phyloP scores from a whole-genome alignment of 2,113 vertebrate genomes.

The Madoqua kirkii region DNA sequence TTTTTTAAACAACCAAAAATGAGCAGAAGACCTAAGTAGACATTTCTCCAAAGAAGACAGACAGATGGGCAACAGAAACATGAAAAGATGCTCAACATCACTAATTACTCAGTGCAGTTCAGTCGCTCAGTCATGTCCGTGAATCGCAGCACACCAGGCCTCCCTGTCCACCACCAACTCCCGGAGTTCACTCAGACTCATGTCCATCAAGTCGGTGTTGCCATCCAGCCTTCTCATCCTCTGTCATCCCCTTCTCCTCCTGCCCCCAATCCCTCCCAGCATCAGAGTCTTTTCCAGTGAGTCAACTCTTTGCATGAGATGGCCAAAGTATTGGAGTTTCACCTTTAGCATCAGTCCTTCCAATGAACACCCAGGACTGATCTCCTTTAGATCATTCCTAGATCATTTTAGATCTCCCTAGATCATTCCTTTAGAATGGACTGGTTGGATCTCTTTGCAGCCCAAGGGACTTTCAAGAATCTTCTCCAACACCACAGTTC shows the following conservation, averaged over 20 bases:
- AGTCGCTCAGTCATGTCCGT: neutral
- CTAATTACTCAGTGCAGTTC: neutral
- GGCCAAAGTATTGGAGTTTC: neutral
- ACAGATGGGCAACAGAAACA: neutral
- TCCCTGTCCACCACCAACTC: neutral
- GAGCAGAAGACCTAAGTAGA: neutral
- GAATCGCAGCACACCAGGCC: neutral
- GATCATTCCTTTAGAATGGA: neutral
- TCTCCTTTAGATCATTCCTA: neutral
- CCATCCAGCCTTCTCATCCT: neutral
- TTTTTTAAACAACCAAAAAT: neutral
- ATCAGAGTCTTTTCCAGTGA: neutral
- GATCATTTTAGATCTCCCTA: no score
- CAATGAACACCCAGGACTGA: neutral
- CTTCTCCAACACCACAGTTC: neutral
- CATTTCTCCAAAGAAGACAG: neutral
- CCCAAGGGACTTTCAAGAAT: neutral
- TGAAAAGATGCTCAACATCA: neutral
- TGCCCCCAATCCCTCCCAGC: neutral
- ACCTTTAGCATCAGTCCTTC: neutral
- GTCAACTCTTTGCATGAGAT: neutral
- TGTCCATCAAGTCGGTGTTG: neutral
- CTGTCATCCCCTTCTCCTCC: neutral
- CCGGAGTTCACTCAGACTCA: neutral
- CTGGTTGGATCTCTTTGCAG: neutral